Conservation (phyloP, 2,888 invertebrate genomes). For the Mythimna lalbum region DNA sequence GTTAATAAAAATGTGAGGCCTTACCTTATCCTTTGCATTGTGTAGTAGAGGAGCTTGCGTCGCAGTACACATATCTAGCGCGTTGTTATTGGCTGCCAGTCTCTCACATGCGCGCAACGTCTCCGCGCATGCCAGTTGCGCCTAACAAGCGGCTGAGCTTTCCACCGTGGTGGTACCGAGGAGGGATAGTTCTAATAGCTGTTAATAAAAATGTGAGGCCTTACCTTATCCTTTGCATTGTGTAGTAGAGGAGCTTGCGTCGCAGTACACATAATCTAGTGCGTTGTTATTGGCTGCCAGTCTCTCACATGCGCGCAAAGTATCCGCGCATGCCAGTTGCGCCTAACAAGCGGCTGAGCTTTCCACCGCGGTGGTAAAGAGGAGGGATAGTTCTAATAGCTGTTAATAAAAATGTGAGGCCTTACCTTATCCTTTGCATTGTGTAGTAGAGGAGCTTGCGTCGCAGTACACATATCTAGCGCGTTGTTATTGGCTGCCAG, state of each 20-base stretch:
- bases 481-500: conserved; percentile 92
- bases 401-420: too few relatives aligned
- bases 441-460: conserved; percentile 95
- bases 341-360: conserved; percentile 77
- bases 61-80: conserved; percentile 94
- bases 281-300: conserved; percentile 91
- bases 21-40: conserved; percentile 92
- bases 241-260: conserved; percentile 96
- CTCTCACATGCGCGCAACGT: conserved; percentile 95
- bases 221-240: conserved; percentile 92
- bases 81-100: conserved; percentile 91
- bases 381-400: conserved; percentile 78
- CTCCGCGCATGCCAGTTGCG: conserved; percentile 97
- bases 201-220: too few relatives aligned
- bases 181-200: conserved; percentile 77
- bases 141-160: too few relatives aligned
- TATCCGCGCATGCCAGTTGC: conserved; percentile 97
- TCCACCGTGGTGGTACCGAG: conserved; percentile 91
- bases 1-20: too few relatives aligned
- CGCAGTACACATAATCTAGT: conserved; percentile 94
- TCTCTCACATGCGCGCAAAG: conserved; percentile 95
- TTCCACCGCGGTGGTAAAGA: conserved; percentile 80
- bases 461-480: conserved; percentile 94
- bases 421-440: conserved; percentile 92
- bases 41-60: conserved; percentile 96